Base-by-base conservation (phyloP, 2,113 vertebrate species). In the Sceloporus tristichus region DNA sequence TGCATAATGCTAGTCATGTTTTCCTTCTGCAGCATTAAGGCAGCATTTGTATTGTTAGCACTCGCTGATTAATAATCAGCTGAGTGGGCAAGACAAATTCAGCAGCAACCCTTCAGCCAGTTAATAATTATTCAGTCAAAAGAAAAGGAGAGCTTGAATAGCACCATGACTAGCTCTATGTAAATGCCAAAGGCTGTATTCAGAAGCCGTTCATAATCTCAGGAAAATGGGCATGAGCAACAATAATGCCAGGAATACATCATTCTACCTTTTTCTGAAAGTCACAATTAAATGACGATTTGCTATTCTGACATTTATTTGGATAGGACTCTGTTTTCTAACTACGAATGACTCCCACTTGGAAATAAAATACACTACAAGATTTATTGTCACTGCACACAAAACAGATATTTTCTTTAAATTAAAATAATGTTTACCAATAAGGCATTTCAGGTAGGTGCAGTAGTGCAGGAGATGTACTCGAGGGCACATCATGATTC, bases 1-100 rank as follows among this genome's bases (percentile, higher is more conserved):
- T 93, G 70, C 92, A 94, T 92, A 93, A 94, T 92, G 90, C 94
- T 80, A 91, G 92, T 85, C 83, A 88, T 70, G 76, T 34, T 89
- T 93, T 91, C 77, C 79, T 91, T 88, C 65, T 89, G 81, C 87
- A 68, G 48, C 86, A 89, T 94, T 91, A 91, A 91, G 81, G 91
- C 82, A 86, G 87, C 73, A 6, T 91, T 93, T 94, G 85, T 91
- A 89, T 87, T 95, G 91, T 95, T 85, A 91, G 87, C 86, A 91
- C 89, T 73, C 86, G 90, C 89, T 73, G 79, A 71, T 82, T 89
- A 88, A 85, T 93, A 92, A 87, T 87, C 87, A 87, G 74, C 66
- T 90, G 90, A 94, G 90, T 91, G 90, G 92, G 48, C 83, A 86
- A 93, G 93, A 94, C 91, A 88, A 93, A 95, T 94, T 94, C 93